phyloP scores from a whole-genome alignment of 2,797 vertebrate genomes.

The Triplophysa yarkandensis region DNA sequence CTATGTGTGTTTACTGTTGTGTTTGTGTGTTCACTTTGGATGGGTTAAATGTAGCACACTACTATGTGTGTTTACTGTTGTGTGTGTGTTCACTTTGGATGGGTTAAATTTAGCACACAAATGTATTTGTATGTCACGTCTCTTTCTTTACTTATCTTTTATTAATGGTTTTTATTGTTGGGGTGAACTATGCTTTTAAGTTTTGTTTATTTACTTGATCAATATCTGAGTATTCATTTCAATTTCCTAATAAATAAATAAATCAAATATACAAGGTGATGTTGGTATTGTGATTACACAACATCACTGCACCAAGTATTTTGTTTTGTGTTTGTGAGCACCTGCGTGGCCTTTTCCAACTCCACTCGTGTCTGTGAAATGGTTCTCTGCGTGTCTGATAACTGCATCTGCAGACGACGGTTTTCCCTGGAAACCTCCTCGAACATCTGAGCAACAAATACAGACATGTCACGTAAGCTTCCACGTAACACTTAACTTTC shows the following conservation, averaged over 20 bases:
- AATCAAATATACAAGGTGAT: neutral
- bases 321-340: constrained; percentile 43
- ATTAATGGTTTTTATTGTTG: too few relatives aligned
- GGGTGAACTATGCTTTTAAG: too few relatives aligned
- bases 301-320: neutral
- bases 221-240: too few relatives aligned
- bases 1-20: too few relatives aligned
- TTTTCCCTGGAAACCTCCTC: constrained; percentile 82
- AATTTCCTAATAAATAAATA: neutral
- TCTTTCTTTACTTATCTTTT: too few relatives aligned
- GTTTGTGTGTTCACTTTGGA: too few relatives aligned
- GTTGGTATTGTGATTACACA: neutral
- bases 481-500: neutral
- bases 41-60: too few relatives aligned
- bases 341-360: constrained; percentile 83
- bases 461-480: neutral
- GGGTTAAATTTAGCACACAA: too few relatives aligned
- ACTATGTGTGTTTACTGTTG: too few relatives aligned
- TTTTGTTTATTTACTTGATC: too few relatives aligned
- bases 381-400: constrained; percentile 81
- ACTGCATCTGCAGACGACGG: constrained; percentile 79
- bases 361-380: constrained; percentile 79
- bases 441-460: constrained; percentile 72
- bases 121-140: too few relatives aligned
- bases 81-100: too few relatives aligned